Conservation (phyloP, 2,113 vertebrate genomes). For the Athene cunicularia region DNA sequence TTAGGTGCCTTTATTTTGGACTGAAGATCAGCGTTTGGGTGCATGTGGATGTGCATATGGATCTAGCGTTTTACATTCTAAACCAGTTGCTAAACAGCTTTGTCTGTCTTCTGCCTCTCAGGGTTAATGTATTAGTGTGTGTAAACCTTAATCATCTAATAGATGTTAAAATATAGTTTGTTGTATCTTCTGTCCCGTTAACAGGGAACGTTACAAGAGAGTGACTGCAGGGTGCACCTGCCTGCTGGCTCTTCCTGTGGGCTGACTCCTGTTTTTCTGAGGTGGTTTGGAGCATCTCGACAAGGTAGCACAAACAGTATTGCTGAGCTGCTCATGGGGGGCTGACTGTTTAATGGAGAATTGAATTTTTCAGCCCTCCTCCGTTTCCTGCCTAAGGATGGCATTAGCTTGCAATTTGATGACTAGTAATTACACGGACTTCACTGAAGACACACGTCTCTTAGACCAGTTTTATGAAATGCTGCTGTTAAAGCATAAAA, state of each 20-base stretch:
- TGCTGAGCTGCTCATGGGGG: not conserved
- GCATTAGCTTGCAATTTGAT: not conserved
- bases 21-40: not conserved
- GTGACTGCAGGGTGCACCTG: not conserved
- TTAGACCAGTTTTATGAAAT: not conserved
- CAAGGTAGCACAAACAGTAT: accelerated
- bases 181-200: not conserved
- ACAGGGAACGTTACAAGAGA: not conserved
- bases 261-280: not conserved
- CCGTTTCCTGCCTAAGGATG: not conserved
- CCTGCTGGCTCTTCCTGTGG: not conserved
- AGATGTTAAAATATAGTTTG: not conserved
- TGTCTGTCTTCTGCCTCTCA: not conserved
- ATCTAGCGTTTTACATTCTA: not conserved
- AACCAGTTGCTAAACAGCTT: not conserved
- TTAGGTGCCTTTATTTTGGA: not conserved
- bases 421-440: not conserved
- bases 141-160: not conserved
- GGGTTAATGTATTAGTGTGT: not conserved
- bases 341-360: not conserved
- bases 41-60: accelerated
- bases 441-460: not conserved
- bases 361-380: not conserved
- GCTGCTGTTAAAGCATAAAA: not conserved
- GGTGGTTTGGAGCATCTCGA: not conserved